Evolutionary conservation across 2,113 vertebrate genomes (phyloP).

Genomic region (Andinoacara biseriatus): DNA sequence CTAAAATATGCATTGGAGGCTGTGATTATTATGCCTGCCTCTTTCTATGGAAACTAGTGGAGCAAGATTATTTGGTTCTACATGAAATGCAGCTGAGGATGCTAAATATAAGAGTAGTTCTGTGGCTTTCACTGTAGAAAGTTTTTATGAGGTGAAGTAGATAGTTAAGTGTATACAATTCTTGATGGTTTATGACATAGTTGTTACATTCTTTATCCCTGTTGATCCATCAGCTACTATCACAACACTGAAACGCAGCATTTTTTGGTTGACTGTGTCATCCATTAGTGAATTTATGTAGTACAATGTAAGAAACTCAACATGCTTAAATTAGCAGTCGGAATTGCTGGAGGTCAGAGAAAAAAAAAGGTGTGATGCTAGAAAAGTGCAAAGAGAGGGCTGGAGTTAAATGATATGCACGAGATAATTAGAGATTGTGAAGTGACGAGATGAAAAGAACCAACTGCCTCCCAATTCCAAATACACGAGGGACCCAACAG

Average conservation of each 20-base stretch:
- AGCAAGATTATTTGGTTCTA: constrained; percentile 41
- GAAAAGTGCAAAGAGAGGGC: constrained; percentile 8
- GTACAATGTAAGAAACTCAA: background rate
- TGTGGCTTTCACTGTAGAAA: background rate
- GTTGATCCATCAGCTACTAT: background rate
- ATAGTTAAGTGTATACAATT: background rate
- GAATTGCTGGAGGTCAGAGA: constrained; percentile 12
- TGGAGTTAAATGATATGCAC: constrained; percentile 31
- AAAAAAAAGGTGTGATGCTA: constrained; percentile 10
- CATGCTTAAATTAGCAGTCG: background rate
- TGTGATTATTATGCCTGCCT: constrained; percentile 55
- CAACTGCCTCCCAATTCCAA: constrained; percentile 14
- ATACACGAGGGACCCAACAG: constrained; percentile 45
- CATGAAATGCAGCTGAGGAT: constrained; percentile 21
- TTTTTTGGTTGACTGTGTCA: background rate
- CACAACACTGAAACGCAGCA: background rate
- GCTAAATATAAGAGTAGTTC: background rate
- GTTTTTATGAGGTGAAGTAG: background rate
- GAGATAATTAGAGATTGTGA: constrained; percentile 42
- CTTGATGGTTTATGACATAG: background rate
- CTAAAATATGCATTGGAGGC: constrained; percentile 58
- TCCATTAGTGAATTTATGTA: background rate
- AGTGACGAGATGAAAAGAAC: constrained; percentile 44
- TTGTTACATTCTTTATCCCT: background rate
- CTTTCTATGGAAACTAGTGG: constrained; percentile 47